Conservation (phyloP, 1,140 invertebrate species). For the Dinothrombium tinctorium region DNA sequence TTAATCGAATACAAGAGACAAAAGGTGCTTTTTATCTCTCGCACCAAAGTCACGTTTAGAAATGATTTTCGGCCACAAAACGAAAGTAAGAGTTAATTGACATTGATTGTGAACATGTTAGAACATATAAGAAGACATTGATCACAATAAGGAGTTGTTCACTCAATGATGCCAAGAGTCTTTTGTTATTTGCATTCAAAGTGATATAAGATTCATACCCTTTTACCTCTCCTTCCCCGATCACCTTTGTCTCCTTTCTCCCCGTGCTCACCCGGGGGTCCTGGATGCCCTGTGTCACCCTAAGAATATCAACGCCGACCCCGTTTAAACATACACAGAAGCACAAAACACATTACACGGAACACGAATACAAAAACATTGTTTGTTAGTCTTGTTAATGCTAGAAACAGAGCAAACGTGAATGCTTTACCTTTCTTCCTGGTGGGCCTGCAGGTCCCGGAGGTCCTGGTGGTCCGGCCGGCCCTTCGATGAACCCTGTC, state of each 20-base stretch:
- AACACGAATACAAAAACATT: background rate
- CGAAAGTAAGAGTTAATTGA: too few species aligned
- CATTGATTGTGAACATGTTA: too few species aligned
- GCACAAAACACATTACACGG: too few species aligned
- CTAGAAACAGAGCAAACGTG: background rate
- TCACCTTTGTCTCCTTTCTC: conserved; percentile 69
- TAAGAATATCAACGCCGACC: conserved; percentile 11
- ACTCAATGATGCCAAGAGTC: too few species aligned
- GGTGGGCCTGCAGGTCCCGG: conserved; percentile 38
- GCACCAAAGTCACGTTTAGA: too few species aligned
- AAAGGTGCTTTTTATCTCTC: too few species aligned
- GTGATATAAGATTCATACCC: conserved; percentile 8
- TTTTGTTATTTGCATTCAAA: background rate
- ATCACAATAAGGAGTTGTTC: background rate
- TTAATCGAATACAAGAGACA: too few species aligned
- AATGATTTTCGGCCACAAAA: too few species aligned
- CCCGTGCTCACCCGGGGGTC: conserved; percentile 66
- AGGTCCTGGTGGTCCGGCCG: conserved; percentile 39
- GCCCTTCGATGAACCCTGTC: conserved; percentile 55
- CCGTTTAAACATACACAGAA: background rate
- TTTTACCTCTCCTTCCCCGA: conserved; percentile 29
- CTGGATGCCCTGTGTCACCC: conserved; percentile 44
- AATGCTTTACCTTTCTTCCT: conserved; percentile 33
- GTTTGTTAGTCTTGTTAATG: background rate
- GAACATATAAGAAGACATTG: too few species aligned